Evolutionary conservation across 2,888 invertebrate species (phyloP).

Genomic region (Rhaphigaster nebulosa): DNA sequence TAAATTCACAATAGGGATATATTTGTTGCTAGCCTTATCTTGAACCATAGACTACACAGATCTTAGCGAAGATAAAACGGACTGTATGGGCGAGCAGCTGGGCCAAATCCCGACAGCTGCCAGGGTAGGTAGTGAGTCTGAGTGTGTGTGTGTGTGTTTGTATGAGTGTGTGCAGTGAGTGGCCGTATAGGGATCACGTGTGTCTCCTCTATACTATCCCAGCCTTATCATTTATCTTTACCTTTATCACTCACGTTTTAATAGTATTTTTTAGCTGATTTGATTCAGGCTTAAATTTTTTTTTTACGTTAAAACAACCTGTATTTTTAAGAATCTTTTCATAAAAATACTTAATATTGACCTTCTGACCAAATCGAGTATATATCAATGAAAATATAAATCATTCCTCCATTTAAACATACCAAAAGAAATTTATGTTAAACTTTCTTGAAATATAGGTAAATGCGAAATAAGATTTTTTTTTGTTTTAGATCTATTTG

Average conservation of each 20-base stretch:
- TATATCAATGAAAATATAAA: too few species aligned
- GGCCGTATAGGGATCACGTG: not conserved
- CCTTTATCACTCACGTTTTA: not conserved
- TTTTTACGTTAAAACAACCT: too few species aligned
- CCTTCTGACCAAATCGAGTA: too few species aligned
- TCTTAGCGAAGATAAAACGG: not conserved
- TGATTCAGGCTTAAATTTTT: too few species aligned
- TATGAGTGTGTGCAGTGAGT: not conserved
- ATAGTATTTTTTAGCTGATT: too few species aligned
- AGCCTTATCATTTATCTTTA: not conserved
- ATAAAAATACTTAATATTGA: too few species aligned
- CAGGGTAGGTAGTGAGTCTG: not conserved
- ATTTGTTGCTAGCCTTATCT: constrained; percentile 7
- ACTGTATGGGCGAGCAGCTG: constrained; percentile 24
- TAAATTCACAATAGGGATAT: constrained; percentile 18
- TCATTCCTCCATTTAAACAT: too few species aligned
- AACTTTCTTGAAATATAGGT: too few species aligned
- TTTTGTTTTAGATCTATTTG: too few species aligned
- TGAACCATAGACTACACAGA: not conserved
- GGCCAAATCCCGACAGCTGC: constrained; percentile 31
- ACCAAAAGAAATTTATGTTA: too few species aligned
- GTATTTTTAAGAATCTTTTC: too few species aligned
- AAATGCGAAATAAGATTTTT: too few species aligned
- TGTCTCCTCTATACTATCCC: not conserved
- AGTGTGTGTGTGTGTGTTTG: not conserved